Percentiles rank a stretch among this genome's conserved stretches.
These are phyloP conservation scores for Hemibagrus wyckioides DNA, from an alignment of 2,113 vertebrate species.

Conservation along the genomic window DNA sequence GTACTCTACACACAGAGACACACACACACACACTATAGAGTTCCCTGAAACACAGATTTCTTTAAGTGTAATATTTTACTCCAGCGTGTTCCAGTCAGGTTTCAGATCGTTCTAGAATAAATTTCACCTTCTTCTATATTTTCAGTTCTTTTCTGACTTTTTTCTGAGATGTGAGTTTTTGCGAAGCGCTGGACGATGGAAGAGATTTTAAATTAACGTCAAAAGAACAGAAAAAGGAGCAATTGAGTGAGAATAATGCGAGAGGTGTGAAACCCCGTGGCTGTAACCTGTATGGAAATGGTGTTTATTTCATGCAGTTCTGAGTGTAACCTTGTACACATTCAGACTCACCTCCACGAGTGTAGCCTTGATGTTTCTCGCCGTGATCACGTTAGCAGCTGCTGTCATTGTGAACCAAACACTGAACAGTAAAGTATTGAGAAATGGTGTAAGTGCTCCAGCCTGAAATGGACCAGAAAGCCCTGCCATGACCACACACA, in stretches of 20 bases:
- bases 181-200: too few species aligned
- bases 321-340: not conserved
- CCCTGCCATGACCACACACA: not conserved
- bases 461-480: not conserved
- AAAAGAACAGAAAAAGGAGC: not conserved
- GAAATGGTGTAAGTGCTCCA: not conserved
- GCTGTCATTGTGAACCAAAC: not conserved
- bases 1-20: too few species aligned
- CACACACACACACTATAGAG: too few species aligned
- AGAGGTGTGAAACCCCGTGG: not conserved
- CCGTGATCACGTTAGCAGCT: not conserved
- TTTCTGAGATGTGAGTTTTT: too few species aligned
- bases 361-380: not conserved
- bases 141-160: too few species aligned
- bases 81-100: too few species aligned
- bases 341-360: not conserved
- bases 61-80: too few species aligned
- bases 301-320: conserved; percentile 7
- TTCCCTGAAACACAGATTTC: too few species aligned
- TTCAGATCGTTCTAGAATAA: too few species aligned
- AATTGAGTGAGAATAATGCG: not conserved
- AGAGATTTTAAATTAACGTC: not conserved
- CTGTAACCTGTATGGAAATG: not conserved
- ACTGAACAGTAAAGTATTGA: not conserved
- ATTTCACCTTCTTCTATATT: too few species aligned